These are phyloP conservation scores for Meda fulgida DNA, from an alignment of 2,797 vertebrate genomes.

Conservation along the genomic window DNA sequence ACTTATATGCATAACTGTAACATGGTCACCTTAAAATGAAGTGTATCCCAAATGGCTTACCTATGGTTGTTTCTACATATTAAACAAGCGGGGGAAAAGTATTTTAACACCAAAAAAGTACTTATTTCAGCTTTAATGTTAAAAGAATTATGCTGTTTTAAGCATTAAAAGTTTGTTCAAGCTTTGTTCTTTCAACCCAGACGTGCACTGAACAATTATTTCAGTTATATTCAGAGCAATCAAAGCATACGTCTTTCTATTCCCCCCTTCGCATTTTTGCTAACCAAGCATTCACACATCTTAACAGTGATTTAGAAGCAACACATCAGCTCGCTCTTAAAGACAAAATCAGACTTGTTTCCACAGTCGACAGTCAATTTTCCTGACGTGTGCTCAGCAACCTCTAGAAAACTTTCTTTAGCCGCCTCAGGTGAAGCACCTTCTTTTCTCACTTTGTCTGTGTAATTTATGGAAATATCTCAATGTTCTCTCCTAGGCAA, in stretches of 20 bases:
- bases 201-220: constrained; percentile 15
- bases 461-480: constrained; percentile 70
- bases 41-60: background rate
- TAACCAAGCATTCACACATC: constrained; percentile 38
- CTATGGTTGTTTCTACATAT: background rate
- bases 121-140: background rate
- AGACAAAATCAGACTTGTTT: constrained; percentile 29
- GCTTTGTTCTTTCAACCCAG: background rate
- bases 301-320: constrained; percentile 36
- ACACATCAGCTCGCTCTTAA: constrained; percentile 14
- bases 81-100: background rate
- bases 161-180: background rate
- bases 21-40: too few species aligned
- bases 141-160: constrained; percentile 3
- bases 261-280: constrained; percentile 25
- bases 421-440: constrained; percentile 53
- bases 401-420: constrained; percentile 47
- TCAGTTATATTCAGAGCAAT: constrained; percentile 17
- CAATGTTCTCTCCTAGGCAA: constrained; percentile 66
- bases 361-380: constrained; percentile 19
- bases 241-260: background rate
- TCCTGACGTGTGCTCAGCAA: constrained; percentile 41
- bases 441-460: constrained; percentile 47
- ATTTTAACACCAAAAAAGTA: constrained; percentile 5
- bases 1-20: too few species aligned